Evolutionary conservation across 2,113 vertebrate genomes (phyloP).

Genomic region (Xiphophorus maculatus): DNA sequence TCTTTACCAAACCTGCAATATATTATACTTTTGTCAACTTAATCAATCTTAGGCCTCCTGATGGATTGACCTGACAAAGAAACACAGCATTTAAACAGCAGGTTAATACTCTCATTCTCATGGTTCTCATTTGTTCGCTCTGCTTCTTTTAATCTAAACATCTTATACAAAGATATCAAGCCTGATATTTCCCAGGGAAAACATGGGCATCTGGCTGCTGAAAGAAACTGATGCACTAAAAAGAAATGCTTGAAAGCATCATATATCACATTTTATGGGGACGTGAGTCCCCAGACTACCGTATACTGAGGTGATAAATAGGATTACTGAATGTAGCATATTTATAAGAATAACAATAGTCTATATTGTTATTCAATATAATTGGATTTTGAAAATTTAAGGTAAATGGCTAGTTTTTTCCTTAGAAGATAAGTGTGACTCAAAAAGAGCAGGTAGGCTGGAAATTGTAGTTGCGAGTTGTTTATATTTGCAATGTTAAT

Average conservation of each 20-base stretch:
- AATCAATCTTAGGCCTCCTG: not conserved
- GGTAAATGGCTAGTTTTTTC: too few species aligned
- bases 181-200: constrained; percentile 1
- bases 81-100: not conserved
- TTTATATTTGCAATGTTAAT: too few species aligned
- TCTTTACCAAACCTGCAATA: not conserved
- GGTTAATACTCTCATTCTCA: not conserved
- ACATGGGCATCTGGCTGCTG: not conserved
- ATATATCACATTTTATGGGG: not conserved
- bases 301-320: not conserved
- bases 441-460: too few species aligned
- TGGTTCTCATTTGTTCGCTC: not conserved
- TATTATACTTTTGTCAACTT: not conserved
- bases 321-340: not conserved
- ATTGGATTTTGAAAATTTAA: too few species aligned
- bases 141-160: not conserved
- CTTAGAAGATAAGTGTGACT: too few species aligned
- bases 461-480: too few species aligned
- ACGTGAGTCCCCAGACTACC: not conserved
- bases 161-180: not conserved
- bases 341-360: too few species aligned
- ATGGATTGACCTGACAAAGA: not conserved
- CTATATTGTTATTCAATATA: too few species aligned
- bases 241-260: constrained; percentile 2
- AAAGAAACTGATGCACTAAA: constrained; percentile 6